phyloP scores from a whole-genome alignment of 2,113 vertebrate genomes.

The Fregata magnificens region DNA sequence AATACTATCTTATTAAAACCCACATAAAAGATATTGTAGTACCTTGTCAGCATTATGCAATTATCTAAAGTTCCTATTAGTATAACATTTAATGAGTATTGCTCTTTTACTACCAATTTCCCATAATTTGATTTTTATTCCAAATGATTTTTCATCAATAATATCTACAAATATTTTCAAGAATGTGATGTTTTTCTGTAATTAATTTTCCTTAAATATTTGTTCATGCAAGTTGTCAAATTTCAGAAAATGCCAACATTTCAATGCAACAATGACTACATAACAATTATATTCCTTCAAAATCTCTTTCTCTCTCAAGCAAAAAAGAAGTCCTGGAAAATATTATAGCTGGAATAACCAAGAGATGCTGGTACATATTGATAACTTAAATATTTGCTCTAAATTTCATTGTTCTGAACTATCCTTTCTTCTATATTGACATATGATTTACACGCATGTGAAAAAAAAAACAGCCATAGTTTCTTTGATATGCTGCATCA shows the following conservation, averaged over 20 bases:
- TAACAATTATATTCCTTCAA: not conserved
- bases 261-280: not conserved
- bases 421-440: not conserved
- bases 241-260: not conserved
- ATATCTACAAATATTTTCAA: not conserved
- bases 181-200: not conserved
- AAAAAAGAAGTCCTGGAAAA: not conserved
- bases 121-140: not conserved
- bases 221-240: not conserved
- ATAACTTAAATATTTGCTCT: not conserved
- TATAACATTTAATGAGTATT: not conserved
- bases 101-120: not conserved
- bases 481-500: not conserved
- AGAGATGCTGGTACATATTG: not conserved
- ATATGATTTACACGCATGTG: not conserved
- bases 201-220: not conserved
- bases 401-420: not conserved
- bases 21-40: not conserved
- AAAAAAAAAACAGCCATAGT: not conserved
- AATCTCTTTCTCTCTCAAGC: not conserved
- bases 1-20: not conserved
- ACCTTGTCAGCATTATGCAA: not conserved
- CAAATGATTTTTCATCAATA: not conserved
- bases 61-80: not conserved
- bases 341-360: not conserved